phyloP scores from a whole-genome alignment of 2,113 vertebrate genomes.

The Herpetotheres cachinnans region DNA sequence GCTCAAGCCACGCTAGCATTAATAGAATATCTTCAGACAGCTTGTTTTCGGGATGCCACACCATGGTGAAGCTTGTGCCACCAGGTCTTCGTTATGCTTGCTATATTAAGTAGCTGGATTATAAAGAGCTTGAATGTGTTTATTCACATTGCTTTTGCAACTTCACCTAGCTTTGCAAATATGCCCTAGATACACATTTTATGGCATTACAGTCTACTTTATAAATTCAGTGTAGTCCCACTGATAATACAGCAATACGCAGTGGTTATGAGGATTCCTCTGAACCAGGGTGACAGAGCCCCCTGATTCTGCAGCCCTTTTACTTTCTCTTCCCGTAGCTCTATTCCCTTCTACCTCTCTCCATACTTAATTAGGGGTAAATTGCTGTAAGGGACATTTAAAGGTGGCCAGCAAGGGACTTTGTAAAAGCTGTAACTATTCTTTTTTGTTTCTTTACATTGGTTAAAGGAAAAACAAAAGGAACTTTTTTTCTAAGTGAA shows the following conservation, averaged over 20 bases:
- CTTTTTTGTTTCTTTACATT: background rate
- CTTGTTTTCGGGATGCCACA: background rate
- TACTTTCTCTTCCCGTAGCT: background rate
- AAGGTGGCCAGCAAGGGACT: background rate
- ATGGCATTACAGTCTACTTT: background rate
- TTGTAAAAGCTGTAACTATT: background rate
- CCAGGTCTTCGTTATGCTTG: background rate
- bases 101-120: background rate
- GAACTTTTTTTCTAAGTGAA: background rate
- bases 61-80: background rate
- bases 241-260: background rate
- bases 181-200: background rate
- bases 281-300: background rate
- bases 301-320: background rate
- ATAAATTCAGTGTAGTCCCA: background rate
- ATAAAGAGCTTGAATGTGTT: background rate
- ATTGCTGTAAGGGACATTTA: background rate
- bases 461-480: background rate
- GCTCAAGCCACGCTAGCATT: background rate
- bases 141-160: background rate
- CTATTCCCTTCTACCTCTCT: background rate
- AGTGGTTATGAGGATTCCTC: background rate
- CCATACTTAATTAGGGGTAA: background rate
- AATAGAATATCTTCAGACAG: background rate
- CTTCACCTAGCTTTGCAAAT: background rate